These are phyloP conservation scores for Zygaena filipendulae DNA, from an alignment of 2,888 invertebrate genomes.

Conservation along the genomic window DNA sequence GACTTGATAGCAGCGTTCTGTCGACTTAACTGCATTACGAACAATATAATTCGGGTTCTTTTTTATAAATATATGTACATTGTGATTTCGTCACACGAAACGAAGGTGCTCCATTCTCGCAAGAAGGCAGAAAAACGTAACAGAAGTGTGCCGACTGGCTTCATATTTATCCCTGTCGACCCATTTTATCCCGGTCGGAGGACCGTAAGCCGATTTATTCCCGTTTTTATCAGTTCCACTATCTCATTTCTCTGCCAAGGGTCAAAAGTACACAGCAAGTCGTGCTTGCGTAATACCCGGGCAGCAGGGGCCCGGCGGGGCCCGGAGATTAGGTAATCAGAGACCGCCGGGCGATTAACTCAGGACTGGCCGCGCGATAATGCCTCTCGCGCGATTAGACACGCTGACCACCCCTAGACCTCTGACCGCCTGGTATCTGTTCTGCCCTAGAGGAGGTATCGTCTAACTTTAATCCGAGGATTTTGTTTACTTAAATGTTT, in stretches of 20 bases:
- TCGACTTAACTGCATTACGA: too few relatives aligned
- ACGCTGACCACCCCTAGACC: constrained; percentile 49
- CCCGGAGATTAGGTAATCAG: constrained; percentile 61
- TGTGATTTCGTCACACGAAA: too few relatives aligned
- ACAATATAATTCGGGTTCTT: too few relatives aligned
- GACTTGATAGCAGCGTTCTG: too few relatives aligned
- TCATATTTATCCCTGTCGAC: too few relatives aligned
- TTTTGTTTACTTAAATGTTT: too few relatives aligned
- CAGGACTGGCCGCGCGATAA: constrained; percentile 50
- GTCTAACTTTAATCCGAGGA: constrained; percentile 22
- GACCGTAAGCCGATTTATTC: constrained; percentile 16
- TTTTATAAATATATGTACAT: too few relatives aligned
- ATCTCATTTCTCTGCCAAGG: constrained; percentile 27
- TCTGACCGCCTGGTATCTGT: constrained; percentile 38
- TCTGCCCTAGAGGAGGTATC: constrained; percentile 21
- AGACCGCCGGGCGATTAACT: constrained; percentile 54
- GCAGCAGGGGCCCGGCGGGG: constrained; percentile 45
- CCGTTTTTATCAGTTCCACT: constrained; percentile 21
- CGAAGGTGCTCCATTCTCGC: too few relatives aligned
- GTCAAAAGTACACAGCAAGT: constrained; percentile 34
- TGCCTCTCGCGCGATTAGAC: constrained; percentile 60
- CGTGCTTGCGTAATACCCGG: constrained; percentile 54
- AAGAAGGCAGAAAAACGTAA: too few relatives aligned
- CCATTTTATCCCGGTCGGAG: constrained; percentile 13
- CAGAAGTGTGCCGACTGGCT: too few relatives aligned